Conservation (phyloP, 2,888 invertebrate genomes). For the Drosophila peninsularis region DNA sequence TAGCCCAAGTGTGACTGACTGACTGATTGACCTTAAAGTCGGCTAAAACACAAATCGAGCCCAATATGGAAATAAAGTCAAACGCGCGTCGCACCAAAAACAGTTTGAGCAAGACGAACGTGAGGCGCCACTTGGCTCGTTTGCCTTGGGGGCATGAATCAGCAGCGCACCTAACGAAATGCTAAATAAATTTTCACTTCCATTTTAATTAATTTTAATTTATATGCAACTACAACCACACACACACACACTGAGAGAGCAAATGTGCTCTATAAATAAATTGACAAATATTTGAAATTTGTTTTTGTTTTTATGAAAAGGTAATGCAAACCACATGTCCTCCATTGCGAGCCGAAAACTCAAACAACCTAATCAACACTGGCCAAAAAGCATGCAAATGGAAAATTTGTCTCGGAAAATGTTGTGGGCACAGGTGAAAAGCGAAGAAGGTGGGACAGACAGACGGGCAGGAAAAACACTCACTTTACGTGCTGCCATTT, state of each 20-base stretch:
- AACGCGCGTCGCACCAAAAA: slow-evolving; percentile 54
- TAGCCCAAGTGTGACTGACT: slow-evolving; percentile 8
- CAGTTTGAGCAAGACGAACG: slow-evolving; percentile 43
- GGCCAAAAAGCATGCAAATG: slow-evolving; percentile 33
- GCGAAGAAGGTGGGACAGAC: neutral
- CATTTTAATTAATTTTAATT: slow-evolving; percentile 79
- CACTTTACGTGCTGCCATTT: slow-evolving; percentile 80
- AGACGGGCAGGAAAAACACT: slow-evolving; percentile 49
- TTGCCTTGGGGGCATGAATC: slow-evolving; percentile 53
- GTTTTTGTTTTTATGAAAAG: slow-evolving; percentile 59
- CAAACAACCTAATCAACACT: slow-evolving; percentile 12
- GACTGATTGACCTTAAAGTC: slow-evolving; percentile 30
- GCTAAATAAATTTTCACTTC: slow-evolving; percentile 78
- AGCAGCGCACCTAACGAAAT: slow-evolving; percentile 70
- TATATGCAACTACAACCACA: slow-evolving; percentile 72
- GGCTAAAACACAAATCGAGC: slow-evolving; percentile 19
- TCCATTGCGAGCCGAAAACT: slow-evolving; percentile 45
- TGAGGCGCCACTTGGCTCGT: slow-evolving; percentile 72
- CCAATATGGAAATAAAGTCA: slow-evolving; percentile 61
- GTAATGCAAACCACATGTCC: slow-evolving; percentile 80
- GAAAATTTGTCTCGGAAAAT: slow-evolving; percentile 32
- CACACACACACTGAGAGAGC: slow-evolving; percentile 31
- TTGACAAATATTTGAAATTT: slow-evolving; percentile 59
- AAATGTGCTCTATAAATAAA: slow-evolving; percentile 68
- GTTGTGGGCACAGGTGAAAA: slow-evolving; percentile 38